Evolutionary conservation across 2,888 invertebrate species (phyloP).

Genomic region (Dilophus febrilis): DNA sequence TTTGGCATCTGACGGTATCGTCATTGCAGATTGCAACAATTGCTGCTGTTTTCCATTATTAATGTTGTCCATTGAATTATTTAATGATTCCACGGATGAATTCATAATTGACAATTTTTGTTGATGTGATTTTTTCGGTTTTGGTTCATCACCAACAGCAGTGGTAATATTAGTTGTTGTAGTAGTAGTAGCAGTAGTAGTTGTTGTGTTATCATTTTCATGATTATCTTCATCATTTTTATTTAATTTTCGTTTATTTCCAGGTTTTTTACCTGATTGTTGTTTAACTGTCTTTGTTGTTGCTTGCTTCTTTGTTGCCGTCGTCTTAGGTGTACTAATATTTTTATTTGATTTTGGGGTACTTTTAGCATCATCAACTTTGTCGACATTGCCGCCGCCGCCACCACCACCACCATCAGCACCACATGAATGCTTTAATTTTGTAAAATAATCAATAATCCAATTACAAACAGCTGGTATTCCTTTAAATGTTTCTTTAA

Average conservation of each 20-base stretch:
- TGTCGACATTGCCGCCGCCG: background rate
- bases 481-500: constrained; percentile 7
- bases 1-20: constrained; percentile 16
- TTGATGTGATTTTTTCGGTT: background rate
- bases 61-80: too few relatives aligned
- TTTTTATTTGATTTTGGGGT: background rate
- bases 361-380: background rate
- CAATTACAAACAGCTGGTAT: constrained; percentile 13
- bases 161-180: too few relatives aligned
- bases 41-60: constrained; percentile 4
- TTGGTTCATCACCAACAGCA: constrained; percentile 4
- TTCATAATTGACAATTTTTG: constrained; percentile 1
- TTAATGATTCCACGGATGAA: background rate
- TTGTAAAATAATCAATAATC: constrained; percentile 15
- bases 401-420: background rate
- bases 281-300: background rate
- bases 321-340: background rate
- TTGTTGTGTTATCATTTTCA: too few relatives aligned
- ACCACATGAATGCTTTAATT: constrained; percentile 9
- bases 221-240: too few relatives aligned
- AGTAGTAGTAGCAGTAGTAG: too few relatives aligned
- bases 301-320: background rate
- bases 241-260: too few relatives aligned
- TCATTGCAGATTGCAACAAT: too few relatives aligned
- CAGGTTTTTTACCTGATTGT: too few relatives aligned